Base-by-base conservation (phyloP, 2,888 invertebrate species). In the Steinernema hermaphroditum region DNA sequence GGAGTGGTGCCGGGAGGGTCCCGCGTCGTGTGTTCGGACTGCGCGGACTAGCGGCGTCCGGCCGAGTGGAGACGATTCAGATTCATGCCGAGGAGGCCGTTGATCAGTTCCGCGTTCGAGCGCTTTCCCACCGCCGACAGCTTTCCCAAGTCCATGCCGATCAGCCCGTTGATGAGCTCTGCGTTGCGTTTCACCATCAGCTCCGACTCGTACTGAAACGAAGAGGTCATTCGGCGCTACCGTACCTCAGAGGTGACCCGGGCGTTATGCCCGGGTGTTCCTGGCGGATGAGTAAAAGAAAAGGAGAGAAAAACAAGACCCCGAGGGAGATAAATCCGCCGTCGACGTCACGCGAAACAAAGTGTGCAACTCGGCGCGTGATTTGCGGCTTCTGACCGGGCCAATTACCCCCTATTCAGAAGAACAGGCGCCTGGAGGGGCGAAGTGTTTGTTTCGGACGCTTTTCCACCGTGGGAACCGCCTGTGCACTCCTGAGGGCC, bases 51-150 rank as follows among this genome's bases (percentile, higher is more conserved):
- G 32, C 72, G 77, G 75, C 78, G 72, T 50, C 83, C 83, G 71
- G 78, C 79, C 44, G 75, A 77, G 54, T 76, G 76, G 69, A 84
- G 77, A 70, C 80, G 77, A 80, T 84, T 82, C 46, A 84, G 77
- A 74, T 85, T 82, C 85, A 83, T 83, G 73, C 85, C 83, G 72
- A 83, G 79, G 57, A 85, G 82, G 27, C 85, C 85, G 78, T 85
- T 85, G 77, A 85, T 83, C 73, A 85, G 80, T 74, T 85, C 85
- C 62, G 85, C 85, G 75, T 85, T 85, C 37, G 82, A 83, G 72
- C 85, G 77, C 74, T 85, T 85, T 46, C 85, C 85, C 41, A 85
- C 82, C n/a, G 80, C 80, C 16, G 78, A 79, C 71, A 82, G 74
- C 72, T 82, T 79, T 75, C 81, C 78, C 73, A 85, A 76, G 72